Conservation (phyloP, 2,113 vertebrate species). For the Casuarius casuarius region DNA sequence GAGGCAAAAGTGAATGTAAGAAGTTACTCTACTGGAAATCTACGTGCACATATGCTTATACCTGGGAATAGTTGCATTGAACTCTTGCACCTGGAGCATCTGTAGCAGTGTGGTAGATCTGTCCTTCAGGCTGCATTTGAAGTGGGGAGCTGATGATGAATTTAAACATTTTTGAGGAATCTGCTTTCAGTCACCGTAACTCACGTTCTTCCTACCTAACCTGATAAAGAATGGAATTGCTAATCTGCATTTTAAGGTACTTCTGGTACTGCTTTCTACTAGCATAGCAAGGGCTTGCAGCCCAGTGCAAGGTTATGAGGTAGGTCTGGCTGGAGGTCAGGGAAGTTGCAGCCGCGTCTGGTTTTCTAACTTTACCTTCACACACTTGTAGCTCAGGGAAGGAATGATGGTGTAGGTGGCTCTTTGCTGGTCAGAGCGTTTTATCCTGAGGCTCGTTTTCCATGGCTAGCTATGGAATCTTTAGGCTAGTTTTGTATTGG, state of each 20-base stretch:
- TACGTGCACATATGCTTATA: background rate
- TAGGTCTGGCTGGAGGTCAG: background rate
- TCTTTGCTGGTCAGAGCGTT: accelerated
- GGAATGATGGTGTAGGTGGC: background rate
- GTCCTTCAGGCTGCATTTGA: background rate
- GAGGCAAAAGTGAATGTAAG: background rate
- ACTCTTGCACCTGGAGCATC: background rate
- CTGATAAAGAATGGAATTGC: background rate
- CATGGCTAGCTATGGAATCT: background rate
- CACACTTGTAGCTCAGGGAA: background rate
- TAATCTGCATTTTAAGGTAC: background rate
- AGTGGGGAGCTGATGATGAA: background rate
- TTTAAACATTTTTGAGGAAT: background rate
- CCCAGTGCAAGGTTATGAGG: background rate
- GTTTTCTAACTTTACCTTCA: background rate
- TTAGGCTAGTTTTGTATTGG: background rate
- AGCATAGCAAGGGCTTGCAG: accelerated
- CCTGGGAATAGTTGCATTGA: background rate
- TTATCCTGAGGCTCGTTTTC: background rate
- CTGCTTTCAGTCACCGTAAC: background rate
- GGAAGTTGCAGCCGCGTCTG: background rate
- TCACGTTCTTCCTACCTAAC: background rate
- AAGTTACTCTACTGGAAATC: background rate
- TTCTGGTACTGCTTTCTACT: background rate
- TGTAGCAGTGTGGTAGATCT: background rate